phyloP scores from a whole-genome alignment of 2,113 vertebrate genomes.

The Carlito syrichta region DNA sequence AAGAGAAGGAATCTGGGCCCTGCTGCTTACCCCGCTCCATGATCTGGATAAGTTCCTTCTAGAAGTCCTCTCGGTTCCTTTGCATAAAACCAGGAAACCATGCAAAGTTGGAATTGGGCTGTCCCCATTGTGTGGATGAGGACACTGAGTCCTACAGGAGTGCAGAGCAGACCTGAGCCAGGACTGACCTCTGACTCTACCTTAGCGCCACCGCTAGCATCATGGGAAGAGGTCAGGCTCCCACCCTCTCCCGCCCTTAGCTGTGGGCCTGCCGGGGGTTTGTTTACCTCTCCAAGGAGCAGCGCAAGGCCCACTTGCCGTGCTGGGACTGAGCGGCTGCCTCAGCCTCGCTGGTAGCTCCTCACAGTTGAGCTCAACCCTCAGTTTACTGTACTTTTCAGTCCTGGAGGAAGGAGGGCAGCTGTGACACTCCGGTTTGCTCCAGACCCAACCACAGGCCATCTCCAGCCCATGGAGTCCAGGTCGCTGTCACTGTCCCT shows the following conservation, averaged over 20 bases:
- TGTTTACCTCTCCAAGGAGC: background rate
- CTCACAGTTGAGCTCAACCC: rapidly evolving
- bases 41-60: background rate
- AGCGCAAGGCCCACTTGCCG: background rate
- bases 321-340: background rate
- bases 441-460: background rate
- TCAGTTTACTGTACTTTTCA: background rate
- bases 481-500: background rate
- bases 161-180: background rate
- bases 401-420: background rate
- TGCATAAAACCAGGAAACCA: background rate
- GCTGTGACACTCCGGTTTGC: background rate
- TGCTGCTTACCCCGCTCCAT: background rate
- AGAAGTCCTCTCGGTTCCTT: background rate
- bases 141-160: background rate
- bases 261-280: rapidly evolving
- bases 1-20: background rate
- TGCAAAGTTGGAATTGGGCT: background rate
- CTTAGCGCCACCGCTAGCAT: rapidly evolving
- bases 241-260: background rate
- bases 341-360: background rate
- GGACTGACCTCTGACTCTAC: background rate
- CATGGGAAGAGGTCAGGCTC: background rate
- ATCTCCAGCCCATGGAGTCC: background rate
- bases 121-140: background rate